Base-by-base conservation (phyloP, 2,797 vertebrate species). In the Enteromius unitaeniatus region DNA sequence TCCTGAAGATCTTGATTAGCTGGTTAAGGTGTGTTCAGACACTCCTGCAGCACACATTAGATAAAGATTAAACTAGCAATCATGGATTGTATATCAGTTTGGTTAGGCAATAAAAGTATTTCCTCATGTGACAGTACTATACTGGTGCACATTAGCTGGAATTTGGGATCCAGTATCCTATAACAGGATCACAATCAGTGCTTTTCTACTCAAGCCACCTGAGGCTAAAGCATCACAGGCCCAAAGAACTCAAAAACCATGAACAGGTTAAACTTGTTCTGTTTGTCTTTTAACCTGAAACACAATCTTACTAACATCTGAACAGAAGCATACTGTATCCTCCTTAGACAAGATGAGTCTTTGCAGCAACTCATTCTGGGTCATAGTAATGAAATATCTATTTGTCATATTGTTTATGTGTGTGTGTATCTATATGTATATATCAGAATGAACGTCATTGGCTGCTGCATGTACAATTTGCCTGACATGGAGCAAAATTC, bases 1-100 rank as follows among this genome's bases (percentile, higher is more conserved):
- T n/a, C 72, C 11, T n/a, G 49, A n/a, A 53, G 21, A 74, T 53
- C 72, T 21, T n/a, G 72, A 74, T 74, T 53, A n/a, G 19, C 72
- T 14, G 17, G 26, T 53, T 34, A 28, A 21, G 28, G 28, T 34
- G 28, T 34, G 28, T 74, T n/a, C 9, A 26, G 23, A 19, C 15
- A 49, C 23, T 17, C 15, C 15, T 28, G 45, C 23, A 72, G 23
- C 10, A 72, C 69, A 49, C 2, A 5, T 6, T 13, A 0, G 37
- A 40, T 68, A 14, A 34, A 34, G 31, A 64, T 64, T 64, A 34
- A 67, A 55, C 53, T n/a, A 37, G 64, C 3, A 37, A n/a, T 42
- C 21, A 42, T n/a, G 65, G 37, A 14, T 73, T 73, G 45, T 19
- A 19, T 49, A 21, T 11, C 8, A 49, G 1, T 47, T 72, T 21